A percentile compares a stretch with the other conserved stretches of the same genome.
Conservation (phyloP, 2,113 vertebrate genomes). For the Apeltes quadracus region DNA sequence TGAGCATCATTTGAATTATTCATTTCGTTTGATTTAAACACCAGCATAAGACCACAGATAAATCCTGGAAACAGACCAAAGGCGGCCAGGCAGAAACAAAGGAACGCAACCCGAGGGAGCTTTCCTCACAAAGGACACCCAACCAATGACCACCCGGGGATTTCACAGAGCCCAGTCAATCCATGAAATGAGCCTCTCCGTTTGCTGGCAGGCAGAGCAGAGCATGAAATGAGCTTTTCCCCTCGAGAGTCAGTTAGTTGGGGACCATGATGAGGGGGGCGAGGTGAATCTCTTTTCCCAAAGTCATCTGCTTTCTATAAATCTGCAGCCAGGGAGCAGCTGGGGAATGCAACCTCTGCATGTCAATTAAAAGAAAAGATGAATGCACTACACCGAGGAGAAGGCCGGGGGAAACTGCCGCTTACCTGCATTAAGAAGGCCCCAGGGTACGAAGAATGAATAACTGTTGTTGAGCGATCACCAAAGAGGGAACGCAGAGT, state of each 20-base stretch:
- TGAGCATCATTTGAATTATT: too few species aligned
- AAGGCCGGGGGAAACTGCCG: background rate
- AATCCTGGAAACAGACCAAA: conserved; percentile 2
- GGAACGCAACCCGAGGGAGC: background rate
- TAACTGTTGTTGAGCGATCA: background rate
- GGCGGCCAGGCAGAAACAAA: background rate
- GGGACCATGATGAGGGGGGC: conserved; percentile 36
- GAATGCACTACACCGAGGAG: background rate
- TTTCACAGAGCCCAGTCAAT: conserved; percentile 35
- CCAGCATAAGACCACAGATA: background rate
- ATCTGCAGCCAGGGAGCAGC: conserved; percentile 33
- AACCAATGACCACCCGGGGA: conserved; percentile 28
- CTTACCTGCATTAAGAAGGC: background rate
- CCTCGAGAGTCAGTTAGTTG: conserved; percentile 32
- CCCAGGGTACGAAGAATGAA: background rate
- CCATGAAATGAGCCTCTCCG: conserved; percentile 22
- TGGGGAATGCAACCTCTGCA: conserved; percentile 10
- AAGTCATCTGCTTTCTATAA: conserved; percentile 57
- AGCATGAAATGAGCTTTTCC: conserved; percentile 66
- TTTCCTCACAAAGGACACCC: background rate
- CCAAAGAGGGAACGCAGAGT: background rate
- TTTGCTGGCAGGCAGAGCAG: conserved; percentile 25
- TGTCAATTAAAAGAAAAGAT: conserved; percentile 26
- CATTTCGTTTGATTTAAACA: too few species aligned
- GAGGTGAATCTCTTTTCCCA: conserved; percentile 35